Evolutionary conservation across 1,140 invertebrate genomes (phyloP).

Genomic region (Amyelois transitella): DNA sequence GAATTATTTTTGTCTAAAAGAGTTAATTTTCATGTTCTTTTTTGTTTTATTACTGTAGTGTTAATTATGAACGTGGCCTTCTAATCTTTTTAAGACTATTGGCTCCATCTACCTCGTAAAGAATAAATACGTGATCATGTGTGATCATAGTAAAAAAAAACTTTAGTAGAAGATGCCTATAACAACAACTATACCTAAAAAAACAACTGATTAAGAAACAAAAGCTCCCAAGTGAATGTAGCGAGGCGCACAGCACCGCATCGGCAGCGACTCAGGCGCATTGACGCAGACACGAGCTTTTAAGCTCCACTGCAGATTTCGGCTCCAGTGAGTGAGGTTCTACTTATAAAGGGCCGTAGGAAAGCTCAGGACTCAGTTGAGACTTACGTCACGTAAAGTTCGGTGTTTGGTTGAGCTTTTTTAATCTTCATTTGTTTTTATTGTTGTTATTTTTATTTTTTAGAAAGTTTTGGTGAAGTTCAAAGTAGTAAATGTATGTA

Average conservation of each 20-base stretch:
- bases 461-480: not conserved
- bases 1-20: no score
- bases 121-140: no score
- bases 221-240: not conserved
- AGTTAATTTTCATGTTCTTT: no score
- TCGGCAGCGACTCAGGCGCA: conserved; percentile 21
- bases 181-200: not conserved
- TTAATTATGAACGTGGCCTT: no score
- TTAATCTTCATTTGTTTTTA: not conserved
- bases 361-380: conserved; percentile 5
- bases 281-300: conserved; percentile 16
- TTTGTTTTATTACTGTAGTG: no score
- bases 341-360: conserved; percentile 29
- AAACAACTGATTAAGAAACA: not conserved
- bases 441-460: not conserved
- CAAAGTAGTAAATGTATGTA: not conserved
- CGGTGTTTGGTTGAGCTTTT: not conserved
- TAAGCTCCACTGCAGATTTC: conserved; percentile 33
- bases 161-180: no score
- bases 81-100: no score
- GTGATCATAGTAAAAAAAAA: not conserved
- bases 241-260: conserved; percentile 1
- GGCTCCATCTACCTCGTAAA: no score
- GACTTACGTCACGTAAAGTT: not conserved
- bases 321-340: conserved; percentile 22